phyloP scores from a whole-genome alignment of 2,113 vertebrate genomes.

The Prinia subflava region DNA sequence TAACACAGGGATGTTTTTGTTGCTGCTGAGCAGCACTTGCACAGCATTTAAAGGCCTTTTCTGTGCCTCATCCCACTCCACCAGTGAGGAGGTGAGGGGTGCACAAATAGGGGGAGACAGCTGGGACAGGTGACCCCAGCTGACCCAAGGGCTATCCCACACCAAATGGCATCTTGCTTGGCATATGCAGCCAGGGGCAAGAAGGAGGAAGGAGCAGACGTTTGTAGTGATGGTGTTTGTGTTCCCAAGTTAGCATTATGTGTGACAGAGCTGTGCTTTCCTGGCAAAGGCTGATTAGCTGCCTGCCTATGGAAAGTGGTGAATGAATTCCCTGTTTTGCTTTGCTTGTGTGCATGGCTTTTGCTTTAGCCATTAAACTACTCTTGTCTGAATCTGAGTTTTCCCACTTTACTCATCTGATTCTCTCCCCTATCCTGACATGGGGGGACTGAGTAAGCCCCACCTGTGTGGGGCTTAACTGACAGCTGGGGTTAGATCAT shows the following conservation, averaged over 20 bases:
- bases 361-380: not conserved
- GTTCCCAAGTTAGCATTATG: rapidly evolving
- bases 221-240: not conserved
- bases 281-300: not conserved
- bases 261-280: not conserved
- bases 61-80: not conserved
- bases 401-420: not conserved
- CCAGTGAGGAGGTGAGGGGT: not conserved
- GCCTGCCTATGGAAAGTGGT: not conserved
- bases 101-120: not conserved
- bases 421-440: not conserved
- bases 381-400: not conserved
- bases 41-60: not conserved
- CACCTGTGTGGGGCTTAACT: not conserved
- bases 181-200: rapidly evolving
- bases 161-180: not conserved
- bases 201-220: not conserved
- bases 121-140: not conserved
- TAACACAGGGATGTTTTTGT: not conserved
- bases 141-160: not conserved
- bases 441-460: too few relatives aligned
- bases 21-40: not conserved
- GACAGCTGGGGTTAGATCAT: not conserved
- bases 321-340: not conserved
- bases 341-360: not conserved